Evolutionary conservation across 2,113 vertebrate genomes (phyloP).

Genomic region (Xiphophorus hellerii): DNA sequence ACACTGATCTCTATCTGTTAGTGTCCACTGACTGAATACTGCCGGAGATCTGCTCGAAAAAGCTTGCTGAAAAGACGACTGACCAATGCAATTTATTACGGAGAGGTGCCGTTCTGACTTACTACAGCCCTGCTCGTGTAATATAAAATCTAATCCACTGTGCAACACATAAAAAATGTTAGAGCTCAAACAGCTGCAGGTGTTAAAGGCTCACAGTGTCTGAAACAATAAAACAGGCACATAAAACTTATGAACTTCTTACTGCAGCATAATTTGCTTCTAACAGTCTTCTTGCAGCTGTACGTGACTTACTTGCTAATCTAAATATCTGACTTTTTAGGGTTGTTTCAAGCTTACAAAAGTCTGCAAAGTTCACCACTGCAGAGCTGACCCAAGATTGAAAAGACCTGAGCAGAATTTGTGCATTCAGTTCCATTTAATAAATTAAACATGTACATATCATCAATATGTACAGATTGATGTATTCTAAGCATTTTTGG

Average conservation of each 20-base stretch:
- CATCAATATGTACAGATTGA: neutral
- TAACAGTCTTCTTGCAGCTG: neutral
- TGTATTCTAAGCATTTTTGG: too few species aligned
- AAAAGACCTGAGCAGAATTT: neutral
- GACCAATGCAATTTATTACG: slow-evolving; percentile 12
- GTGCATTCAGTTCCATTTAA: neutral
- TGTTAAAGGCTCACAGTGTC: slow-evolving; percentile 9
- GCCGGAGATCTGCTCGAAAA: slow-evolving; percentile 26
- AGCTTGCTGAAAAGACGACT: slow-evolving; percentile 28
- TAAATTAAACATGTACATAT: neutral
- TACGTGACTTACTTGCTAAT: neutral
- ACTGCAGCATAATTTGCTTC: slow-evolving; percentile 5
- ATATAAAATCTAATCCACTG: slow-evolving; percentile 8
- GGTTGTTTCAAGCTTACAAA: neutral
- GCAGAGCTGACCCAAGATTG: neutral
- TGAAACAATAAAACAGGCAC: slow-evolving; percentile 1
- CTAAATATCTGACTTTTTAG: neutral
- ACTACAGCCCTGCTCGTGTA: slow-evolving; percentile 12
- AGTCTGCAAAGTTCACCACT: neutral
- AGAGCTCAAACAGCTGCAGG: slow-evolving; percentile 22
- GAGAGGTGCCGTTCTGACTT: slow-evolving; percentile 4
- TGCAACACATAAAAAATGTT: slow-evolving; percentile 34
- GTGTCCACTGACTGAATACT: slow-evolving; percentile 44
- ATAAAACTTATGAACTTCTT: slow-evolving; percentile 5
- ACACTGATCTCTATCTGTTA: slow-evolving; percentile 50